Evolutionary conservation across 2,797 vertebrate species (phyloP).

Genomic region (Xyrichtys novacula): DNA sequence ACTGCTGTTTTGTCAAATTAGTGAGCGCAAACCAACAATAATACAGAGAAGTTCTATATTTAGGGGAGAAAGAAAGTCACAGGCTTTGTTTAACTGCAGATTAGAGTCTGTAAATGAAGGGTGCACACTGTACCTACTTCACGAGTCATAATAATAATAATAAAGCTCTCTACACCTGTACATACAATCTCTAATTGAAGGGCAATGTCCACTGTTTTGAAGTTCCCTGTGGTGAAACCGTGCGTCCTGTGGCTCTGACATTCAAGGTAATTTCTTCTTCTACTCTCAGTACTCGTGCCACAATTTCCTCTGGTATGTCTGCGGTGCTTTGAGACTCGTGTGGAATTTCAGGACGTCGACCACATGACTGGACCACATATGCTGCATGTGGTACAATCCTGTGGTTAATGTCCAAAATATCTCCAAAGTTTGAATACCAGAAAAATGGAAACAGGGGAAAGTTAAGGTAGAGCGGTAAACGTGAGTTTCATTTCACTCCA

Average conservation of each 20-base stretch:
- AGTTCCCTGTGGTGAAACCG: background rate
- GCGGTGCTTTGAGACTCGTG: background rate
- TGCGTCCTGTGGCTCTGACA: background rate
- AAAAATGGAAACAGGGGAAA: background rate
- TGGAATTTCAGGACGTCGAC: constrained; percentile 15
- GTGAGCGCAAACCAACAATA: background rate
- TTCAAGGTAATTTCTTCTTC: constrained; percentile 14
- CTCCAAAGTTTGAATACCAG: background rate
- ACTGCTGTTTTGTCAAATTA: constrained; percentile 17
- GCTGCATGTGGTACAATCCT: constrained; percentile 4
- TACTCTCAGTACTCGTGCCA: constrained; percentile 2
- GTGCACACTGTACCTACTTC: background rate
- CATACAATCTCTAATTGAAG: background rate
- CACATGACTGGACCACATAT: constrained; percentile 30
- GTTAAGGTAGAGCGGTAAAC: too few relatives aligned
- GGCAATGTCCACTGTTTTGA: background rate
- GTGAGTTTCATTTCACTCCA: too few relatives aligned
- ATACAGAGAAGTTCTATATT: constrained; percentile 4
- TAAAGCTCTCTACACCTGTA: background rate
- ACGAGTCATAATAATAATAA: background rate
- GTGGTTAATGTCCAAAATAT: constrained; percentile 33
- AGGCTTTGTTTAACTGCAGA: background rate
- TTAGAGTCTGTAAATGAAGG: background rate
- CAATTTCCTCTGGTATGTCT: constrained; percentile 7
- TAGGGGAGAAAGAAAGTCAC: background rate